A percentile compares a stretch with the other conserved stretches of the same genome.
Evolutionary conservation across 2,113 vertebrate species (phyloP).

Genomic region (Nothobranchius furzeri): DNA sequence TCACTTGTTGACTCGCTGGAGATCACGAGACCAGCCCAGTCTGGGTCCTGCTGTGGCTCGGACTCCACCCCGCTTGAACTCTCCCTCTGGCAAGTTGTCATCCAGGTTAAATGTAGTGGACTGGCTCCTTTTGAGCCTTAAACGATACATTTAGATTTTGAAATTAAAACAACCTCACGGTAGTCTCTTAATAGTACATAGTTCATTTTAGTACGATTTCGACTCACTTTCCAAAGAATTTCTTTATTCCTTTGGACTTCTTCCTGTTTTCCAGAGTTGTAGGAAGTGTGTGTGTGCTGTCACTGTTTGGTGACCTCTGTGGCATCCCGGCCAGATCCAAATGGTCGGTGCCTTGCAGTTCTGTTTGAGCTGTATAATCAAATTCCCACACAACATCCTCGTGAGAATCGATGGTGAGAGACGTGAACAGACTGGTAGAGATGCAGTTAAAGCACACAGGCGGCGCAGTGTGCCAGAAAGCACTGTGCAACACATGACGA

Average conservation of each 20-base stretch:
- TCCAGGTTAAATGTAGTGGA: constrained; percentile 95
- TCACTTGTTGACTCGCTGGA: constrained; percentile 88
- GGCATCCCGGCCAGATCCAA: constrained; percentile 89
- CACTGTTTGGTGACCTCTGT: constrained; percentile 78
- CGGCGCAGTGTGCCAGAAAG: constrained; percentile 16
- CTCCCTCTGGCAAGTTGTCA: constrained; percentile 86
- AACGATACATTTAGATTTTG: background rate
- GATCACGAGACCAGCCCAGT: constrained; percentile 95
- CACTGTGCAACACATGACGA: constrained; percentile 21
- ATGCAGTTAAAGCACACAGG: constrained; percentile 9
- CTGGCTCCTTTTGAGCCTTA: constrained; percentile 92
- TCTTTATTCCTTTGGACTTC: constrained; percentile 94
- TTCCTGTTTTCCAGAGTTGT: constrained; percentile 90
- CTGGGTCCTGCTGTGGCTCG: constrained; percentile 93
- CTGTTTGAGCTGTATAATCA: constrained; percentile 86
- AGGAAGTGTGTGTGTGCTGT: constrained; percentile 83
- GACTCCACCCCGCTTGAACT: constrained; percentile 94
- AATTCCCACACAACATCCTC: constrained; percentile 34
- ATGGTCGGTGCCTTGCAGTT: constrained; percentile 87
- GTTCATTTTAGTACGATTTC: background rate
- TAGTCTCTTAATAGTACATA: too few species aligned
- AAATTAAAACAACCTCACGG: background rate
- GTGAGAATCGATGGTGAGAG: background rate
- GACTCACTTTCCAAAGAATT: constrained; percentile 93
- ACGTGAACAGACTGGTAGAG: background rate